A percentile compares a stretch with the other conserved stretches of the same genome.
phyloP scores from a whole-genome alignment of 2,797 vertebrate genomes.

The Dermochelys coriacea region DNA sequence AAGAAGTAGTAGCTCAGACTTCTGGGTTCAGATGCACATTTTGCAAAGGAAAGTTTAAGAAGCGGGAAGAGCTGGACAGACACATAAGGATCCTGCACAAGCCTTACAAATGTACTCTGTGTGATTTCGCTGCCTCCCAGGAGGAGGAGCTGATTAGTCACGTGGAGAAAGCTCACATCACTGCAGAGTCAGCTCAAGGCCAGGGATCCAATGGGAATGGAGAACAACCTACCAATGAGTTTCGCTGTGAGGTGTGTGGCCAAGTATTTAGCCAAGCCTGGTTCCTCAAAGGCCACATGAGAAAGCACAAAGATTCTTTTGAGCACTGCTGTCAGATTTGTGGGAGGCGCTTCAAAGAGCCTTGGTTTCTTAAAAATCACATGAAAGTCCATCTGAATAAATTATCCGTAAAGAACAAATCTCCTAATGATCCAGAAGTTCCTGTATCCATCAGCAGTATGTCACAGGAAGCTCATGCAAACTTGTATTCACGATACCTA shows the following conservation, averaged over 20 bases:
- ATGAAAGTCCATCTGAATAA: slow-evolving; percentile 99
- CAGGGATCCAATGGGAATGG: slow-evolving; percentile 86
- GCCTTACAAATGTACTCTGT: slow-evolving; percentile 98
- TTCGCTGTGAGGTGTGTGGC: slow-evolving; percentile 96
- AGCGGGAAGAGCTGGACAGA: slow-evolving; percentile 95
- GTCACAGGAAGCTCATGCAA: slow-evolving; percentile 96
- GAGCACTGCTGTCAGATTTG: slow-evolving; percentile 99
- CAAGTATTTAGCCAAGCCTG: slow-evolving; percentile 99
- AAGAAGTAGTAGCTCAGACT: slow-evolving; percentile 89
- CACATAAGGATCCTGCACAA: slow-evolving; percentile 99
- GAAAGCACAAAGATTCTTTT: slow-evolving; percentile 99
- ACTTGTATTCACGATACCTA: slow-evolving; percentile 96
- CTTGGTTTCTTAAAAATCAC: slow-evolving; percentile 99
- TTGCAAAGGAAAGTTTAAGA: slow-evolving; percentile 99
- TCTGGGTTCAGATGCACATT: slow-evolving; percentile 97
- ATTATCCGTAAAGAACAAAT: slow-evolving; percentile 95
- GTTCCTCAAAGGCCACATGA: slow-evolving; percentile 99
- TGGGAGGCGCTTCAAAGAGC: slow-evolving; percentile 97
- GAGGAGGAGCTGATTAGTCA: slow-evolving; percentile 98
- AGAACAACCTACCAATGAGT: slow-evolving; percentile 90
- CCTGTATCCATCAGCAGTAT: slow-evolving; percentile 90
- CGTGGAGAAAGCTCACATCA: slow-evolving; percentile 98
- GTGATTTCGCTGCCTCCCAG: slow-evolving; percentile 96
- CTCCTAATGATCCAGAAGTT: slow-evolving; percentile 90
- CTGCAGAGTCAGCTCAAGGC: slow-evolving; percentile 93